Evolutionary conservation across 1,140 invertebrate genomes (phyloP), one percentile per base, ranked within the genome.

Genomic region (Drosophila melanogaster): DNA sequence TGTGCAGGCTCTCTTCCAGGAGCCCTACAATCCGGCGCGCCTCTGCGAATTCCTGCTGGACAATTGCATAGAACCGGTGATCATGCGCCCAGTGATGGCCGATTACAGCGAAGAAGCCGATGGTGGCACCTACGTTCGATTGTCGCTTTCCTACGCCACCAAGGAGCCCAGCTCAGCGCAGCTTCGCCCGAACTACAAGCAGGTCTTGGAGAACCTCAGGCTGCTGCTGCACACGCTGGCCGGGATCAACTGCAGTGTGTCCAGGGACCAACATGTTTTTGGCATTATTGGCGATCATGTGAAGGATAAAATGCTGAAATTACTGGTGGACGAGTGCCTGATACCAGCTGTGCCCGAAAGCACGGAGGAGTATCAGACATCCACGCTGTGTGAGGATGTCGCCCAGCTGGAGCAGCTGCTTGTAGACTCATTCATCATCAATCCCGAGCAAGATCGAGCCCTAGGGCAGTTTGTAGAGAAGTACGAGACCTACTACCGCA

Each of bases 401-500:
- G 84, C 94, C 46, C 92, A 94, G 37, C 96, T 97, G 72, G 95
- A 97, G 81, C 91, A 93, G 37, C 93, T 94, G 57, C 92, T 97
- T 41, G 79, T 93, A 17, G 89, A 94, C 62, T 93, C 94, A 37
- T 59, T 61, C 79, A 60, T 92, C 1, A 81, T 92, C 1, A 77
- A 85, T 72, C 69, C 92, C 3, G 89, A 92, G 2, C 81, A 92
- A 17, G 92, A 94, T 47, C 91, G 93, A 15, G 93, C 93, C 1
- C 91, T 96, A 11, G 80, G 94, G 5, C 93, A 96, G 44, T 98
- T 97, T 90, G 94, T 95, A 3, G 93, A 94, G 30, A 95, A 97
- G 92, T 95, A 98, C 40, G 96, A 97, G 84, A 92, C 94, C 6
- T 92, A 97, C 22, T 98, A 96, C 92, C 95, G 96, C 37, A 94